A percentile compares a stretch with the other conserved stretches of the same genome.
Evolutionary conservation across 2,797 vertebrate genomes (phyloP).

Genomic region (Anas capensis): DNA sequence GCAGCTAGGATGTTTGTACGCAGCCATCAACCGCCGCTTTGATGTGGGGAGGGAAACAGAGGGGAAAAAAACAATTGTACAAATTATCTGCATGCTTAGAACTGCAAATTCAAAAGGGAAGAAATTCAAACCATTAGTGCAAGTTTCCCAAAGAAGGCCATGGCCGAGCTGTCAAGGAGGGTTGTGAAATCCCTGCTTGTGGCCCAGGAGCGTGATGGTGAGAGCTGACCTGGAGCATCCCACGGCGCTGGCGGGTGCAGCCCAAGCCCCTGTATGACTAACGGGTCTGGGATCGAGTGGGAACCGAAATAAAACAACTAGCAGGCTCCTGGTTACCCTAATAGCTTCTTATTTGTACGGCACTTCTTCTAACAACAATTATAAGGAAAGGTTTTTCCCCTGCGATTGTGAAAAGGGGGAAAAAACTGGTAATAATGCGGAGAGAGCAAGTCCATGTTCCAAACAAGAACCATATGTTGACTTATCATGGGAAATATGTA

Average conservation of each 20-base stretch:
- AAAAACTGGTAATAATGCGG: constrained; percentile 21
- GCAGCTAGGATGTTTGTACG: not conserved
- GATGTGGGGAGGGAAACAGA: not conserved
- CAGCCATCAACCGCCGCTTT: not conserved
- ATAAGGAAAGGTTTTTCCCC: not conserved
- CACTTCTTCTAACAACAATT: not conserved
- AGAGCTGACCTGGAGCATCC: not conserved
- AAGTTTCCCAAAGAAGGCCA: not conserved
- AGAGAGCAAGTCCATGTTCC: constrained; percentile 15
- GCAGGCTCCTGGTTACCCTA: not conserved
- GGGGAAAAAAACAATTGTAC: not conserved
- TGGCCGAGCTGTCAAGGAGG: not conserved
- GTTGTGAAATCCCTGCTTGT: not conserved
- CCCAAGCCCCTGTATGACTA: not conserved
- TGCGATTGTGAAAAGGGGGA: constrained; percentile 15
- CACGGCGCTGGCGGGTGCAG: fast-evolving
- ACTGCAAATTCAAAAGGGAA: not conserved
- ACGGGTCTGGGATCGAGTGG: not conserved
- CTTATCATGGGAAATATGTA: constrained; percentile 69
- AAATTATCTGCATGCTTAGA: not conserved
- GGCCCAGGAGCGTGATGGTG: not conserved
- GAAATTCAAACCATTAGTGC: not conserved
- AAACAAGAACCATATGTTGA: constrained; percentile 68
- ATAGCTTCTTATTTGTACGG: not conserved
- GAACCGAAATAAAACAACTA: not conserved